These are phyloP conservation scores for Vipera latastei DNA, from an alignment of 2,797 vertebrate species.

Conservation along the genomic window DNA sequence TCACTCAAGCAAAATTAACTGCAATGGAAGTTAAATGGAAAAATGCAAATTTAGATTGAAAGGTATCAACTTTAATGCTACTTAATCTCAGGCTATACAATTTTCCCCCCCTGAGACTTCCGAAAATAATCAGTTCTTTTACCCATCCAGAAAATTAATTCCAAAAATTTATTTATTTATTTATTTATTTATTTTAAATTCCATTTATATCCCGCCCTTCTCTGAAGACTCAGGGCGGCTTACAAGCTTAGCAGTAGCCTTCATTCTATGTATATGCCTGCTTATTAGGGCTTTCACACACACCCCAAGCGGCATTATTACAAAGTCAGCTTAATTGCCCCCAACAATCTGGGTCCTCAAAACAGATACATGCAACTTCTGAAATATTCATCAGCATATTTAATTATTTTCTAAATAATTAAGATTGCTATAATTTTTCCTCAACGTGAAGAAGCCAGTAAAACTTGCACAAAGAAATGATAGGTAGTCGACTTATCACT, in stretches of 20 bases:
- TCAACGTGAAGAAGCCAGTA: constrained; percentile 8
- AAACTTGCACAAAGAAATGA: neutral
- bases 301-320: no score
- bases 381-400: neutral
- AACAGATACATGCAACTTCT: neutral
- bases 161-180: no score
- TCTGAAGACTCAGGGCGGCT: no score
- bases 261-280: no score
- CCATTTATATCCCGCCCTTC: no score
- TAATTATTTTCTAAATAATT: neutral
- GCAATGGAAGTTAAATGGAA: neutral
- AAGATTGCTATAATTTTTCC: neutral
- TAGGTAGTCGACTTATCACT: neutral
- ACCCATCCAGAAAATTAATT: neutral
- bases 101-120: neutral
- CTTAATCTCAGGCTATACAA: neutral
- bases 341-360: no score
- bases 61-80: neutral
- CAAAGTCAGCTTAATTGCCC: no score
- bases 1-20: neutral
- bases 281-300: no score
- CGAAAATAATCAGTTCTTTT: neutral
- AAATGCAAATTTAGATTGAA: neutral
- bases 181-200: no score
- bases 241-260: no score